These are phyloP conservation scores for Apogon talboti DNA, from an alignment of 2,797 vertebrate species.

Conservation along the genomic window DNA sequence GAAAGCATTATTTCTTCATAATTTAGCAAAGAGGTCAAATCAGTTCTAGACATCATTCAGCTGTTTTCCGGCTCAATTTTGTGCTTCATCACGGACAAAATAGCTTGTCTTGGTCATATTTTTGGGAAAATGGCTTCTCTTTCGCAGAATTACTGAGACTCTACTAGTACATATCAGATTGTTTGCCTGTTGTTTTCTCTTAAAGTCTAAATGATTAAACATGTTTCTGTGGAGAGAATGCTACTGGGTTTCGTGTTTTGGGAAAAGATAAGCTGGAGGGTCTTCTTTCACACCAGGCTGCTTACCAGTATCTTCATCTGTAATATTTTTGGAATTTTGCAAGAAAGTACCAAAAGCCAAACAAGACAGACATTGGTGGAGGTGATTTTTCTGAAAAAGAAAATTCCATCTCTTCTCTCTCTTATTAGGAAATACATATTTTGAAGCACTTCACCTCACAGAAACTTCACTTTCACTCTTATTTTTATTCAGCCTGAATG, in stretches of 20 bases:
- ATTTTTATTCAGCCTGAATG: conserved; percentile 21
- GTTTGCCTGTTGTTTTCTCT: conserved; percentile 7
- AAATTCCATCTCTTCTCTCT: not conserved
- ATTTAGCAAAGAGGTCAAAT: conserved; percentile 41
- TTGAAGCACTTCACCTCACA: not conserved
- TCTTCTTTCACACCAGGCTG: conserved; percentile 17
- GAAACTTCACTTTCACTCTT: not conserved
- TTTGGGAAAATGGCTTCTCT: not conserved
- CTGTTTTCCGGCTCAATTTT: not conserved
- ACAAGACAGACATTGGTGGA: not conserved
- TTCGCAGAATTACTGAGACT: not conserved
- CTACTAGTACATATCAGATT: not conserved
- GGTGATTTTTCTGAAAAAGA: not conserved
- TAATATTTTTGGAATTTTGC: conserved; percentile 15
- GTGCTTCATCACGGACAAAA: conserved; percentile 13
- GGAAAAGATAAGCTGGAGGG: conserved; percentile 15
- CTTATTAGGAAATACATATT: not conserved
- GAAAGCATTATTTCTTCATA: conserved; percentile 41
- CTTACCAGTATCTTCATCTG: conserved; percentile 3
- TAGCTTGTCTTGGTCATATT: not conserved
- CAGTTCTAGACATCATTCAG: conserved; percentile 1
- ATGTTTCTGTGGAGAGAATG: conserved; percentile 16
- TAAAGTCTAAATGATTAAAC: conserved; percentile 12
- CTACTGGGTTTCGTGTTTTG: conserved; percentile 9
- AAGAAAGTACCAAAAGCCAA: not conserved